Conservation (phyloP, 2,888 invertebrate genomes). For the Plutella xylostella region DNA sequence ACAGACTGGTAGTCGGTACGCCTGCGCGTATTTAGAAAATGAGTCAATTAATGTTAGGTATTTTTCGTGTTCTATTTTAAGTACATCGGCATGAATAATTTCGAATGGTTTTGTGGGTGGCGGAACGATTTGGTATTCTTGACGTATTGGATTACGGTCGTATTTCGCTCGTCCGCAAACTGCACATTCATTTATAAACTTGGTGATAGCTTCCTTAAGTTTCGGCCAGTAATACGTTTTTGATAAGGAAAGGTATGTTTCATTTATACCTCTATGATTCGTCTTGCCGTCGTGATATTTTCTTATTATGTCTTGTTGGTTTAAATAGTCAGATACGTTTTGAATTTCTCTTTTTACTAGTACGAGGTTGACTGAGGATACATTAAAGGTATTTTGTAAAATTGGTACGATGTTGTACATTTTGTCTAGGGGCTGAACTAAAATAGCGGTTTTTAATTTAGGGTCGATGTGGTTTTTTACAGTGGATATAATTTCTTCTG, state of each 20-base stretch:
- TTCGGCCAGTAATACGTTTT: slow-evolving; percentile 8
- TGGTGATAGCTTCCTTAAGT: slow-evolving; percentile 6
- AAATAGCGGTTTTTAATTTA: neutral
- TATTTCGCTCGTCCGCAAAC: slow-evolving; percentile 14
- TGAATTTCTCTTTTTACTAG: neutral
- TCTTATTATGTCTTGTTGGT: neutral
- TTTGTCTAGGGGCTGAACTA: neutral
- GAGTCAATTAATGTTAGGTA: neutral
- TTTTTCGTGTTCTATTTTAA: neutral
- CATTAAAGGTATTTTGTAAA: neutral
- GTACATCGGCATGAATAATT: slow-evolving; percentile 11
- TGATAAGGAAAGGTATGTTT: slow-evolving; percentile 4
- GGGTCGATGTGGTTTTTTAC: neutral
- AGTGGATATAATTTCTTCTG: neutral
- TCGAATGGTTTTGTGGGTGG: slow-evolving; percentile 20
- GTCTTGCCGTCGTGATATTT: slow-evolving; percentile 9
- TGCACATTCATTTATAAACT: slow-evolving; percentile 15
- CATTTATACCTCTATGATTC: slow-evolving; percentile 7
- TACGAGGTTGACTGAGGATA: neutral
- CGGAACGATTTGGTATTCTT: too few relatives aligned
- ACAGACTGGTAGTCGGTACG: neutral
- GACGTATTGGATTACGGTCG: too few relatives aligned
- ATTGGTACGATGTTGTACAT: neutral
- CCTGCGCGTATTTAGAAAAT: slow-evolving; percentile 2
- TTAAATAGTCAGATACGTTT: neutral